These are phyloP conservation scores for Sphaerophoria taeniata DNA, from an alignment of 2,888 invertebrate genomes.

Conservation along the genomic window DNA sequence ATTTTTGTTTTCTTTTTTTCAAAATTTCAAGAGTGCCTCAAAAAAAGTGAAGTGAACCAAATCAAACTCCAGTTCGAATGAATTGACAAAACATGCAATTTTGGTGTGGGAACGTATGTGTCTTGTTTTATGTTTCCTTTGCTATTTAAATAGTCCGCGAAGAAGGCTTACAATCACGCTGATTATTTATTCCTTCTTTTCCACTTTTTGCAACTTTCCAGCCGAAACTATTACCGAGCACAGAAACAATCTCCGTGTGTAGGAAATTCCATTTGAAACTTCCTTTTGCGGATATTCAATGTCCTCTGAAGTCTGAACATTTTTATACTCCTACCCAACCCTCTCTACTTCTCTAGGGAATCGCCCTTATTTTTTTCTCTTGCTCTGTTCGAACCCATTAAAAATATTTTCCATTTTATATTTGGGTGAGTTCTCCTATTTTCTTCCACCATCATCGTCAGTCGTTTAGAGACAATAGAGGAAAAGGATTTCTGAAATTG, in stretches of 20 bases:
- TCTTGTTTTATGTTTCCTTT: constrained; percentile 15
- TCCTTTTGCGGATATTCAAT: constrained; percentile 48
- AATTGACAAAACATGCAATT: constrained; percentile 32
- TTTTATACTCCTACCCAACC: too few relatives aligned
- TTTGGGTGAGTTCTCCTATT: constrained; percentile 25
- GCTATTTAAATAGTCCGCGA: background rate
- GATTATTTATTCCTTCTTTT: background rate
- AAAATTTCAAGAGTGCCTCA: constrained; percentile 25
- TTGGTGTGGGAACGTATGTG: constrained; percentile 25
- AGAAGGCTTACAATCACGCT: background rate
- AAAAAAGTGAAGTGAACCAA: constrained; percentile 27
- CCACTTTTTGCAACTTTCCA: background rate
- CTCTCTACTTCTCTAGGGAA: background rate
- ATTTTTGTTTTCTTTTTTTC: constrained; percentile 13
- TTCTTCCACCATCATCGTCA: background rate
- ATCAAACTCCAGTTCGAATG: constrained; percentile 35
- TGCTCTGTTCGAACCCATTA: constrained; percentile 8
- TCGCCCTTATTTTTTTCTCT: background rate
- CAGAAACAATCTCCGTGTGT: background rate
- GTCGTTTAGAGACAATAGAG: constrained; percentile 1
- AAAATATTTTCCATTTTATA: constrained; percentile 27
- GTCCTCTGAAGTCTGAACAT: constrained; percentile 17
- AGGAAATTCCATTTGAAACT: constrained; percentile 51
- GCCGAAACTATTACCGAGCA: background rate
- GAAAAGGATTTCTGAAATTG: constrained; percentile 32